Conservation (phyloP, 2,797 vertebrate genomes). For the Spheniscus humboldti region DNA sequence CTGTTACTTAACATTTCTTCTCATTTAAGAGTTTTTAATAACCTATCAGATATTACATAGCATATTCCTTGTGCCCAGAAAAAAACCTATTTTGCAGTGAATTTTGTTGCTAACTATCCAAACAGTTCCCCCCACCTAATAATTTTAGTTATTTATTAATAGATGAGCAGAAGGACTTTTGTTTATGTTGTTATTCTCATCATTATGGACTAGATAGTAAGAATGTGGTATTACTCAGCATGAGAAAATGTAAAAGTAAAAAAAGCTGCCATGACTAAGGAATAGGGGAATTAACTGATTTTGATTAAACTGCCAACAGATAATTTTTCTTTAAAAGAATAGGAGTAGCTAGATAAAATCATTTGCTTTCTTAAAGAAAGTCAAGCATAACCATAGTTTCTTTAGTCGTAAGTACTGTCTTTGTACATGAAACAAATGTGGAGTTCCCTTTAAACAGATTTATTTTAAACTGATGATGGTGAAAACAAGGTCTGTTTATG, state of each 20-base stretch:
- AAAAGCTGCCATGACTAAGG: background rate
- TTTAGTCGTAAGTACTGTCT: background rate
- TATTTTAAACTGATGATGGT: background rate
- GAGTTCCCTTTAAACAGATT: background rate
- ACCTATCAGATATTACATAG: background rate
- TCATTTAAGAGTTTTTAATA: background rate
- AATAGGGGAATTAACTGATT: background rate
- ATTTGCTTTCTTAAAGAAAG: background rate
- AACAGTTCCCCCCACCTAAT: background rate
- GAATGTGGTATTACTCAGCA: background rate
- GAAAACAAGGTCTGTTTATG: constrained; percentile 30
- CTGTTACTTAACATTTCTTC: background rate
- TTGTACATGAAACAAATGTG: background rate
- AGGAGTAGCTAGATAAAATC: background rate
- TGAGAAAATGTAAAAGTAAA: background rate
- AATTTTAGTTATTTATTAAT: background rate
- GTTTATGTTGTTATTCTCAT: constrained; percentile 12
- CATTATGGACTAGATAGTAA: background rate
- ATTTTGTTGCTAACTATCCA: background rate
- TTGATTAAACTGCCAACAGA: background rate
- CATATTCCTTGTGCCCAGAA: background rate
- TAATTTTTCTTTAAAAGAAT: background rate
- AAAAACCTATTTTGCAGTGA: background rate
- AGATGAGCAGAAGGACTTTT: constrained; percentile 1
- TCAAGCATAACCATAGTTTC: background rate